phyloP scores from a whole-genome alignment of 2,113 vertebrate genomes.

The Odontesthes bonariensis region DNA sequence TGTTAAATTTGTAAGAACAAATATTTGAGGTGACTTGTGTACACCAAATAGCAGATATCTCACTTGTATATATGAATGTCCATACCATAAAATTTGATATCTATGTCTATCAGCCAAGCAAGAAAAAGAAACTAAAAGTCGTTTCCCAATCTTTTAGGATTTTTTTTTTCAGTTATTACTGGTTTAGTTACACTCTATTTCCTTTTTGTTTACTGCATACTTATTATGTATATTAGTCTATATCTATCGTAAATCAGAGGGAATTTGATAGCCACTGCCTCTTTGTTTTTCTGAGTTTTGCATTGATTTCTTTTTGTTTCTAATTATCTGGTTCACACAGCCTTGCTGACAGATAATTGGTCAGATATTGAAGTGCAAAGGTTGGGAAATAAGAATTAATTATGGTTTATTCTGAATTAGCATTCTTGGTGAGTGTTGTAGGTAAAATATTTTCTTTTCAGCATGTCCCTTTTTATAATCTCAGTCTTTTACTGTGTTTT shows the following conservation, averaged over 20 bases:
- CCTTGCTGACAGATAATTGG: conserved; percentile 38
- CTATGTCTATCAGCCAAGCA: too few relatives aligned
- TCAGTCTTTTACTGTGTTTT: conserved; percentile 37
- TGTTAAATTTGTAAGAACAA: background rate
- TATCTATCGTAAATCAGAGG: background rate
- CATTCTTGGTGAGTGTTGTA: conserved; percentile 1
- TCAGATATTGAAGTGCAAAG: conserved; percentile 37
- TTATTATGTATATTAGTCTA: background rate
- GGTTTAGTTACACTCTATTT: too few relatives aligned
- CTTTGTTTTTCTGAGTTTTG: conserved; percentile 8
- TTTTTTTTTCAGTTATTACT: too few relatives aligned
- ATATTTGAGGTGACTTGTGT: conserved; percentile 5
- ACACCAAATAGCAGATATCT: background rate
- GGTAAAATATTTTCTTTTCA: conserved; percentile 29
- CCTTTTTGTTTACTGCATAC: too few relatives aligned
- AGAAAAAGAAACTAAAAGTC: too few relatives aligned
- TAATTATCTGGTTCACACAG: conserved; percentile 5
- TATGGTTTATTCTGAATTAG: background rate
- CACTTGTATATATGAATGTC: background rate
- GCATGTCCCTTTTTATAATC: conserved; percentile 28
- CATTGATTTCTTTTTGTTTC: background rate
- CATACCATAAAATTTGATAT: background rate
- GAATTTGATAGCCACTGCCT: background rate
- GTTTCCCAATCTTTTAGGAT: too few relatives aligned
- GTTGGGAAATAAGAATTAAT: conserved; percentile 20